Conservation (phyloP, 2,797 vertebrate genomes). For the Siniperca undulata region DNA sequence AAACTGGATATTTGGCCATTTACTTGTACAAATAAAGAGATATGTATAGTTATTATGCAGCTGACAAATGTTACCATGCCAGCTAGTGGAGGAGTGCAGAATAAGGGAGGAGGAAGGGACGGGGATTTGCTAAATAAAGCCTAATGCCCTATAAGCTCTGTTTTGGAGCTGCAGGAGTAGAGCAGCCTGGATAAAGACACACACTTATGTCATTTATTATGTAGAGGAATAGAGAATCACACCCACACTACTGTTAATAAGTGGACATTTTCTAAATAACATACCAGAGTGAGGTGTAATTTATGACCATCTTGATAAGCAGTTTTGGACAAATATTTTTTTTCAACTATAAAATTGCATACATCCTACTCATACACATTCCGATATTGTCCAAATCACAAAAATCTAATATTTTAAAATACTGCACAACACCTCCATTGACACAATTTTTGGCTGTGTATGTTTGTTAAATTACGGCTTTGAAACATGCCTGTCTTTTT, state of each 20-base stretch:
- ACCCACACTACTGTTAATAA: neutral
- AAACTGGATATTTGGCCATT: neutral
- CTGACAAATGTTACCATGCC: slow-evolving; percentile 8
- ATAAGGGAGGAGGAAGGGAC: slow-evolving; percentile 53
- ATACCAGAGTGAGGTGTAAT: neutral
- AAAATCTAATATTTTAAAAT: too few relatives aligned
- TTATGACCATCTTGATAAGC: neutral
- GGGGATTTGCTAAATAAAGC: slow-evolving; percentile 89
- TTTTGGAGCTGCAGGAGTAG: slow-evolving; percentile 48
- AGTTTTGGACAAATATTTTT: neutral
- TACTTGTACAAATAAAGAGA: neutral
- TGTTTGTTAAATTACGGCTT: too few relatives aligned
- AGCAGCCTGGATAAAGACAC: slow-evolving; percentile 37
- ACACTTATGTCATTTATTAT: slow-evolving; percentile 8
- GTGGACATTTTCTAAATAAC: neutral
- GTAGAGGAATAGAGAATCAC: neutral
- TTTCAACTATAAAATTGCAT: neutral
- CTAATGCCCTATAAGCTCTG: slow-evolving; percentile 72
- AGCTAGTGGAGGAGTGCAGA: slow-evolving; percentile 28
- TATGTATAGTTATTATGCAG: neutral
- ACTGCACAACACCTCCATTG: neutral
- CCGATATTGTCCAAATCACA: too few relatives aligned
- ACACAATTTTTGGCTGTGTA: neutral
- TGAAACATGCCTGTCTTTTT: too few relatives aligned
- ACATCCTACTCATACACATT: neutral